A percentile compares a stretch with the other conserved stretches of the same genome.
Conservation (phyloP, 2,888 invertebrate genomes). For the Spilosoma lubricipeda region DNA sequence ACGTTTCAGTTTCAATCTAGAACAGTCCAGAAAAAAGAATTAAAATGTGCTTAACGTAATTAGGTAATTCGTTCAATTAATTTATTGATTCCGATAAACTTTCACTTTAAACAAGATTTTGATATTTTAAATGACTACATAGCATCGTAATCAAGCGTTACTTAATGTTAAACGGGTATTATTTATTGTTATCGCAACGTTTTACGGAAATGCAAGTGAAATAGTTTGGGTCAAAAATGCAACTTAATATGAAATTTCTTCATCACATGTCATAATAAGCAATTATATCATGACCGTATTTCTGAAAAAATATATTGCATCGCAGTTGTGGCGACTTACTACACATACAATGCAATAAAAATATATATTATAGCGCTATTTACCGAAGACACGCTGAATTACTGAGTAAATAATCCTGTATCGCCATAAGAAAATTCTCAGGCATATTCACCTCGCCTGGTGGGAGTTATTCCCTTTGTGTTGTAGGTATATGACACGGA, state of each 20-base stretch:
- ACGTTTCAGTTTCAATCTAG: background rate
- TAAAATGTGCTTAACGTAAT: background rate
- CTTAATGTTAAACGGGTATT: slow-evolving; percentile 33
- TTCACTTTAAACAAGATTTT: slow-evolving; percentile 28
- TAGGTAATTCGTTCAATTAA: slow-evolving; percentile 24
- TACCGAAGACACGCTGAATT: no score
- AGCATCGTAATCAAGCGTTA: slow-evolving; percentile 27
- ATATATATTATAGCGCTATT: no score
- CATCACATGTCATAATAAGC: background rate
- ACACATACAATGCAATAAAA: background rate
- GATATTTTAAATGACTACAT: slow-evolving; percentile 22
- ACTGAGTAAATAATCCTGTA: no score
- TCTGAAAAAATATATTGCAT: background rate
- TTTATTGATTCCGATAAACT: slow-evolving; percentile 28
- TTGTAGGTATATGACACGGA: no score
- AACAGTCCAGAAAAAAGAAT: background rate
- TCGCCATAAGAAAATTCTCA: no score
- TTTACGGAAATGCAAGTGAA: slow-evolving; percentile 25
- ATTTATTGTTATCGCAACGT: slow-evolving; percentile 28
- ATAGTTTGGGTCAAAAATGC: slow-evolving; percentile 11
- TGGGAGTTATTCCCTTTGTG: no score
- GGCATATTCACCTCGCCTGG: no score
- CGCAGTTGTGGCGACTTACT: background rate
- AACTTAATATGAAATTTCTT: background rate
- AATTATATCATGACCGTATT: slow-evolving; percentile 6